Evolutionary conservation across 2,888 invertebrate species (phyloP).

Genomic region (Dendrolimus houi): DNA sequence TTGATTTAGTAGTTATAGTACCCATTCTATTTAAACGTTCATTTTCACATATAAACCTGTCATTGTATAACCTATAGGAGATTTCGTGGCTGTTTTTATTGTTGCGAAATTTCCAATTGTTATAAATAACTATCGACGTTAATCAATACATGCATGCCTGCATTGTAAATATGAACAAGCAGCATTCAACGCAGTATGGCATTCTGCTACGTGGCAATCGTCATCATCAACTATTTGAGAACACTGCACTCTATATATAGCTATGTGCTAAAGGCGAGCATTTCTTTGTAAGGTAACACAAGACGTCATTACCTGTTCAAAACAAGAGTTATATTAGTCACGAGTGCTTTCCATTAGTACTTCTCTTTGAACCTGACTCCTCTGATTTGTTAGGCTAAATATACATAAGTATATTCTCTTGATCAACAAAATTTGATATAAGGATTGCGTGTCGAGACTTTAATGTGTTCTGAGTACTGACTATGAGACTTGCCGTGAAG

Average conservation of each 20-base stretch:
- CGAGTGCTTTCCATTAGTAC: conserved; percentile 1
- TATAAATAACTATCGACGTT: conserved; percentile 12
- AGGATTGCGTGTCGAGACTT: background rate
- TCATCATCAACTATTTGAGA: conserved; percentile 28
- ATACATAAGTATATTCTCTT: background rate
- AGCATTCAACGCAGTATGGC: conserved; percentile 40
- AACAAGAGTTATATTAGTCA: background rate
- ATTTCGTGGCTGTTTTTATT: conserved; percentile 3
- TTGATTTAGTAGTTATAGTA: conserved; percentile 73
- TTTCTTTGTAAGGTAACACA: background rate
- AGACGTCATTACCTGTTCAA: background rate
- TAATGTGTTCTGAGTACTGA: conserved; percentile 39
- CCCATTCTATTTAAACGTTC: conserved; percentile 23
- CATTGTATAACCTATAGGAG: background rate
- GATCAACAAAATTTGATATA: conserved; percentile 1
- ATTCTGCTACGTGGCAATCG: conserved; percentile 21
- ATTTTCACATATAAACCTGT: background rate
- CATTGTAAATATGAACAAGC: conserved; percentile 65
- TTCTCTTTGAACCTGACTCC: background rate
- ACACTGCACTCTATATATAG: conserved; percentile 53
- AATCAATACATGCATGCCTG: conserved; percentile 51
- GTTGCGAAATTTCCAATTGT: conserved; percentile 22
- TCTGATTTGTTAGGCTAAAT: background rate
- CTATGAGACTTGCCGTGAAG: conserved; percentile 67
- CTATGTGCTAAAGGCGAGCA: background rate